Evolutionary conservation across 2,113 vertebrate species (phyloP), one percentile per base, ranked within the genome.

Genomic region (Anguilla japonica): DNA sequence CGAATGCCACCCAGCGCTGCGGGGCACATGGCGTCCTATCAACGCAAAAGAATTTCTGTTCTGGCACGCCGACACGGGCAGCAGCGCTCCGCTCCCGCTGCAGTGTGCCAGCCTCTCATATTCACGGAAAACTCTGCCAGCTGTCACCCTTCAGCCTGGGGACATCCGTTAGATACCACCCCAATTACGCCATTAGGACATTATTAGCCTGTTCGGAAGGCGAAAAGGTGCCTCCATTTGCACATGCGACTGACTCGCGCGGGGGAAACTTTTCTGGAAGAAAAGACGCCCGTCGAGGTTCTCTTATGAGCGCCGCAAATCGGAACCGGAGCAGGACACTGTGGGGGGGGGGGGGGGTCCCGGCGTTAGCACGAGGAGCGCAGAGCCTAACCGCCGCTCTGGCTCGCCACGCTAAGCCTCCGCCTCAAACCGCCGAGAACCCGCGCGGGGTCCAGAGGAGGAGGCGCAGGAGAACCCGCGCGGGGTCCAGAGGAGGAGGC

Each of bases 101-200:
- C 11, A 22, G 29, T 40, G 84, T 34, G 9, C n/a, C 15, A 83
- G 34, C 53, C 53, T 41, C 56, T n/a, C 39, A 83, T 16, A 41
- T 67, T n/a, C 63, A 78, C 26, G 11, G 18, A 41, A 84, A 20
- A 34, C n/a, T 14, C 2, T 7, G 16, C 46, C 41, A 22, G 29
- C 50, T 71, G 14, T 29, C 18, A 11, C 26, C 39, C 22, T 7
- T 15, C 43, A 56, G 84, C 20, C 14, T 29, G 34, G 18, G 11
- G 50, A 85, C 53, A 26, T 4, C 81, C 50, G n/a, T 53, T 82
- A 82, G 81, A 53, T 82, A 82, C 50, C 41, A 80, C 79, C 29
- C 43, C 50, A 82, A 82, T 82, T 56, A 29, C 22, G 7, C 5
- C 18, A 46, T 46, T 22, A n/a, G 20, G 41, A 29, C 81, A 26